These are phyloP conservation scores for Macropis europaea DNA, from an alignment of 2,888 invertebrate genomes.

Conservation along the genomic window DNA sequence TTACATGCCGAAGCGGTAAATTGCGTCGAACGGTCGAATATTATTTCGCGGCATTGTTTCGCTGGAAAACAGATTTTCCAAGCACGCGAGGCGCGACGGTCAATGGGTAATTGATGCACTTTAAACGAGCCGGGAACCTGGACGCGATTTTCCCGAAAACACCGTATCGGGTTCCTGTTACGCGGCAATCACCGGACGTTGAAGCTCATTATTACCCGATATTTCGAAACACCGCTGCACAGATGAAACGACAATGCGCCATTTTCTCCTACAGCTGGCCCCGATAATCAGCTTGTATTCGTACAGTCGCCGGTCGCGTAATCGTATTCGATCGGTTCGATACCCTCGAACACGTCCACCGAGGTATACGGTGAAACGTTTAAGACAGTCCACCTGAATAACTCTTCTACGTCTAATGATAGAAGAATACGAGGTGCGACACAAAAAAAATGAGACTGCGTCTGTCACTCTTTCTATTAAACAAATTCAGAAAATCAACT, in stretches of 20 bases:
- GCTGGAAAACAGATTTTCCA: conserved; percentile 41
- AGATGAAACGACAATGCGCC: conserved; percentile 51
- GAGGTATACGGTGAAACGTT: too few species aligned
- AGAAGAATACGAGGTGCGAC: too few species aligned
- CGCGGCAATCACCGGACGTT: conserved; percentile 44
- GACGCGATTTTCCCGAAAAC: conserved; percentile 44
- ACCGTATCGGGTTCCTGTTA: conserved; percentile 42
- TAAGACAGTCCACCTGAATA: too few species aligned
- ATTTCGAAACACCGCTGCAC: conserved; percentile 56
- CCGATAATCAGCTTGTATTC: not conserved
- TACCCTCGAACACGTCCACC: not conserved
- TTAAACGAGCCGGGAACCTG: conserved; percentile 40
- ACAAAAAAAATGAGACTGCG: too few species aligned
- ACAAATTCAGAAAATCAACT: too few species aligned
- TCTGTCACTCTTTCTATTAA: too few species aligned
- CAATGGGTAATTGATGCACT: conserved; percentile 51
- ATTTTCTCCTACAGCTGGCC: conserved; percentile 37
- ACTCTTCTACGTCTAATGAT: too few species aligned
- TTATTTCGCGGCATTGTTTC: conserved; percentile 35
- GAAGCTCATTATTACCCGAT: conserved; percentile 61
- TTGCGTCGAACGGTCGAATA: not conserved
- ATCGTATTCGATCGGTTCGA: conserved; percentile 12
- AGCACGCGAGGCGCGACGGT: conserved; percentile 24
- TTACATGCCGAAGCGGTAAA: too few species aligned
- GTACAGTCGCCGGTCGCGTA: conserved; percentile 21